Conservation (phyloP, 2,888 invertebrate species). For the Lithophane leautieri region DNA sequence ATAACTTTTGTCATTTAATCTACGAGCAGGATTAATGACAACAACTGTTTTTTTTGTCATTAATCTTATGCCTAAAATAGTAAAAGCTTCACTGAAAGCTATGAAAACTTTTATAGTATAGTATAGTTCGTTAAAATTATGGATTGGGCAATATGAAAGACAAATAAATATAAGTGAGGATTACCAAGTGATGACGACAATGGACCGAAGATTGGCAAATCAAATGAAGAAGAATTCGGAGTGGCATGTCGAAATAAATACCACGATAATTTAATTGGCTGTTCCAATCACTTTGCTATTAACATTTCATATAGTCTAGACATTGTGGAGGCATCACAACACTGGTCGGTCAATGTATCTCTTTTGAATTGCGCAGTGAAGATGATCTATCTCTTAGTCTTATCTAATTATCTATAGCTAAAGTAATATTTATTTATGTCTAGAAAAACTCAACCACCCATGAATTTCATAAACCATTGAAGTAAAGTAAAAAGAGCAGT, state of each 20-base stretch:
- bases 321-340: conserved; percentile 39
- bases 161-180: neutral
- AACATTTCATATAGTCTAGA: conserved; percentile 57
- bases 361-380: conserved; percentile 20
- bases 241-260: conserved; percentile 22
- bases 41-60: too few relatives aligned
- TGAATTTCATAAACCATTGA: neutral
- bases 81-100: too few relatives aligned
- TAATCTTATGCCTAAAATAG: too few relatives aligned
- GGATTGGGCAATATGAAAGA: conserved; percentile 1
- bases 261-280: conserved; percentile 38
- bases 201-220: conserved; percentile 23
- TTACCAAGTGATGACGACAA: conserved; percentile 7
- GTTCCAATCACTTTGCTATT: conserved; percentile 56
- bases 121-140: neutral
- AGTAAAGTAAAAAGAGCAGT: neutral
- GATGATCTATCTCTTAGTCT: conserved; percentile 11
- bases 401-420: neutral
- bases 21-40: neutral
- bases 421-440: neutral
- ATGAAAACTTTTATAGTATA: too few relatives aligned
- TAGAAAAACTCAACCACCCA: neutral
- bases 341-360: conserved; percentile 36
- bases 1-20: neutral
- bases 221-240: conserved; percentile 4